Conservation (phyloP, 2,113 vertebrate species). For the Mugil cephalus region DNA sequence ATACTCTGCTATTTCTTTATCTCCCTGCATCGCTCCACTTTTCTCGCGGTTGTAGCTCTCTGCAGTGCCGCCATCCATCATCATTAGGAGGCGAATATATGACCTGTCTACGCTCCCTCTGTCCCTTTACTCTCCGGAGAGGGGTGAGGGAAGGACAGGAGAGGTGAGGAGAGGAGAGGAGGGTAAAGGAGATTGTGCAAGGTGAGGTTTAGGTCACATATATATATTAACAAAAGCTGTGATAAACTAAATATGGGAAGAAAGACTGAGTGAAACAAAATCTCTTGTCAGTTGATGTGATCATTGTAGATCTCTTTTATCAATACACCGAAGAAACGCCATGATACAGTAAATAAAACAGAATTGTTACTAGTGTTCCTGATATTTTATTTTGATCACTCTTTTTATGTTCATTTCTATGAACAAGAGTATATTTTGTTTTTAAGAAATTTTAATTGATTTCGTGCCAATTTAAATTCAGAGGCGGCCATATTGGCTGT, state of each 20-base stretch:
- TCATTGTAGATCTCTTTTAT: background rate
- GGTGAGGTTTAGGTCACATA: background rate
- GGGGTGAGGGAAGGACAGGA: conserved; percentile 4
- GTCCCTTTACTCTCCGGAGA: conserved; percentile 39
- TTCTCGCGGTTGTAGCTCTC: conserved; percentile 52
- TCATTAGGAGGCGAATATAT: conserved; percentile 78
- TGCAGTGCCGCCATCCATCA: conserved; percentile 74
- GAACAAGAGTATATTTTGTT: no score
- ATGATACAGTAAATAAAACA: no score
- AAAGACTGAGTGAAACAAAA: background rate
- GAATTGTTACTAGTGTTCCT: no score
- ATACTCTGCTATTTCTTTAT: conserved; percentile 69
- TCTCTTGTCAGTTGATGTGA: background rate
- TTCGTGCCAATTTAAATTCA: no score
- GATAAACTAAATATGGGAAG: conserved; percentile 7
- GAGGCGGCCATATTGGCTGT: no score
- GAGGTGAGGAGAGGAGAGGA: conserved; percentile 3
- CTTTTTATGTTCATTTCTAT: no score
- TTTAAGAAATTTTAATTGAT: no score
- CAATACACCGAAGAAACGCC: background rate
- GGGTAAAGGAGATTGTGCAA: background rate
- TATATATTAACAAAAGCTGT: background rate
- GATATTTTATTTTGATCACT: no score
- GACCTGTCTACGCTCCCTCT: conserved; percentile 69
- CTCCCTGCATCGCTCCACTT: conserved; percentile 65